A percentile compares a stretch with the other conserved stretches of the same genome.
Conservation (phyloP, 2,797 vertebrate genomes). For the Rhabdophis nuchalis region DNA sequence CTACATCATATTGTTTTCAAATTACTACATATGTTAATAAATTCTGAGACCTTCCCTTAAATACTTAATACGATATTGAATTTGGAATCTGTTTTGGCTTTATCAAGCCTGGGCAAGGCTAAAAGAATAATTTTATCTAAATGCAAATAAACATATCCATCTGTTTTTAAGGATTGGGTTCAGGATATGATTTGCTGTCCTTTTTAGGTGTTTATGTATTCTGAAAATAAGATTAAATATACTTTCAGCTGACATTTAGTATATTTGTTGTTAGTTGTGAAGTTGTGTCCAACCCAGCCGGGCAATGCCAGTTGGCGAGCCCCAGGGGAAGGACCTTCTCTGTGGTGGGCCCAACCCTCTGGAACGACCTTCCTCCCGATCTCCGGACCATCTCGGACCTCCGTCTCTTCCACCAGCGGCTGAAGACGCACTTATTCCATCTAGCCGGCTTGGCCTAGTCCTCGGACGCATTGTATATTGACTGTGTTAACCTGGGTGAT, state of each 20-base stretch:
- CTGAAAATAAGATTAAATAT: not conserved
- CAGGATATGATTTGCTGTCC: not conserved
- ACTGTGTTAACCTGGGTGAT: too few relatives aligned
- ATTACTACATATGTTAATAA: not conserved
- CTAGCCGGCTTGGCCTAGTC: too few relatives aligned
- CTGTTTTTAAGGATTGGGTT: not conserved
- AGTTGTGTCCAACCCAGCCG: too few relatives aligned
- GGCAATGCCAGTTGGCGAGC: too few relatives aligned
- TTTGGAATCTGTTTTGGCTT: not conserved
- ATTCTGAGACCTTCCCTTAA: not conserved
- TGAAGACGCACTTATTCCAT: too few relatives aligned
- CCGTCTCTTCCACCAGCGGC: too few relatives aligned
- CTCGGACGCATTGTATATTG: too few relatives aligned
- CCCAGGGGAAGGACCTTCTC: too few relatives aligned
- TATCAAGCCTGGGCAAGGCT: not conserved
- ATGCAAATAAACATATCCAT: not conserved
- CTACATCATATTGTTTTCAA: not conserved
- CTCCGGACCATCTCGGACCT: too few relatives aligned
- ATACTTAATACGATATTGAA: not conserved
- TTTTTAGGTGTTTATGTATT: not conserved
- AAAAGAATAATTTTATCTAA: not conserved
- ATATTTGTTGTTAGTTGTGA: not conserved
- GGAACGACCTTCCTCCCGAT: too few relatives aligned
- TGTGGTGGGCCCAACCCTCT: too few relatives aligned
- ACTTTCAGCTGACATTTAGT: not conserved